Evolutionary conservation across 2,888 invertebrate genomes (phyloP).

Genomic region (Orthosia incerta): DNA sequence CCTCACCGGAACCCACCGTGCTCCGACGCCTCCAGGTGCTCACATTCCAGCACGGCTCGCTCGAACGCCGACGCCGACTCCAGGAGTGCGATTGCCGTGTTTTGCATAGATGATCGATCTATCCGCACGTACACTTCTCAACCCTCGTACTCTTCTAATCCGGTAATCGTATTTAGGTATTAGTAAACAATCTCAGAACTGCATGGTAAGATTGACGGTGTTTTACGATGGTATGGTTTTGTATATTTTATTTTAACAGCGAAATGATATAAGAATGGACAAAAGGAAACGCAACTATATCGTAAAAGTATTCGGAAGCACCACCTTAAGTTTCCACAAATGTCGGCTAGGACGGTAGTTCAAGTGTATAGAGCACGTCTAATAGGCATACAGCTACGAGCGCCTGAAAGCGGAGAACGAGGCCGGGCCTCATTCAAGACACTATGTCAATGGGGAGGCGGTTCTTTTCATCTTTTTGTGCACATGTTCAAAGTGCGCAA

Average conservation of each 20-base stretch:
- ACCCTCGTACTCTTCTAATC: conserved; percentile 75
- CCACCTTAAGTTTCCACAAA: conserved; percentile 63
- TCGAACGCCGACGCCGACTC: conserved; percentile 88
- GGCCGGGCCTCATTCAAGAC: conserved; percentile 85
- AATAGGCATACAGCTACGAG: conserved; percentile 76
- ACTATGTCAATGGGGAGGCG: conserved; percentile 83
- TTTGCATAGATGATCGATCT: conserved; percentile 88
- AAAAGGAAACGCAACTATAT: conserved; percentile 51
- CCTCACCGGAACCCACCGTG: conserved; percentile 90
- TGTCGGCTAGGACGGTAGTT: conserved; percentile 67
- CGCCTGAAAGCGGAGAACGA: conserved; percentile 83
- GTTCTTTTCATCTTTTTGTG: conserved; percentile 82
- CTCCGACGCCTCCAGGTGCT: conserved; percentile 85
- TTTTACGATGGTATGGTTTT: conserved; percentile 85
- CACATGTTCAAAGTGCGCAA: conserved; percentile 75
- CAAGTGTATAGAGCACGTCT: conserved; percentile 71
- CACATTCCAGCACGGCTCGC: conserved; percentile 88
- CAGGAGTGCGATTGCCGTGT: conserved; percentile 88
- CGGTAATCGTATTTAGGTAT: conserved; percentile 73
- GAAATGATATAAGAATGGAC: conserved; percentile 43
- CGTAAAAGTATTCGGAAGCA: conserved; percentile 47
- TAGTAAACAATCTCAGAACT: conserved; percentile 68
- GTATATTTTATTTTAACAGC: conserved; percentile 61
- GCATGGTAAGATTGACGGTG: conserved; percentile 67
- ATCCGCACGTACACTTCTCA: conserved; percentile 71